Evolutionary conservation across 2,113 vertebrate genomes (phyloP).

Genomic region (Chloebia gouldiae): DNA sequence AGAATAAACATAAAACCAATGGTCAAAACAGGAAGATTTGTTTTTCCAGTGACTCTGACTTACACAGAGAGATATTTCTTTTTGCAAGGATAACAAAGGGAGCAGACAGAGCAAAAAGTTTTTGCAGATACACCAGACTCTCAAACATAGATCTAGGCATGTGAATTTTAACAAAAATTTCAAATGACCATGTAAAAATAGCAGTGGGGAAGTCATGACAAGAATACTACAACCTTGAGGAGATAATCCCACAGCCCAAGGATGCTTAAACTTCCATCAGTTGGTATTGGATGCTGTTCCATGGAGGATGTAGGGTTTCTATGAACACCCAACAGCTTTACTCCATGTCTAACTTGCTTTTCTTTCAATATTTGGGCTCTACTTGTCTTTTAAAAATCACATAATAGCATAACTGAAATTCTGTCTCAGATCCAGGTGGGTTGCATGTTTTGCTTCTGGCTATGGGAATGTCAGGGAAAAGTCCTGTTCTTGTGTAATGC

Average conservation of each 20-base stretch:
- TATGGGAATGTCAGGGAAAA: not conserved
- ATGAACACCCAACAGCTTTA: not conserved
- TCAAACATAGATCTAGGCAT: not conserved
- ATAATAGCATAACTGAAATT: not conserved
- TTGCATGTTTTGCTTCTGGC: not conserved
- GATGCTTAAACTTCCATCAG: not conserved
- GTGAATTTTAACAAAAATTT: not conserved
- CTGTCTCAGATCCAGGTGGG: not conserved
- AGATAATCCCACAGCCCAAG: not conserved
- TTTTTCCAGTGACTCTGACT: not conserved
- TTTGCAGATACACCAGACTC: not conserved
- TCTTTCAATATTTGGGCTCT: not conserved
- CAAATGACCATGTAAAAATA: not conserved
- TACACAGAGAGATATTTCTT: not conserved
- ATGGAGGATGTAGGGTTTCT: not conserved
- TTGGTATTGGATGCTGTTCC: not conserved
- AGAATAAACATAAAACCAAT: not conserved
- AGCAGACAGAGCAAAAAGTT: not conserved
- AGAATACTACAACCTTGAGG: not conserved
- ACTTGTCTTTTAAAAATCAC: not conserved
- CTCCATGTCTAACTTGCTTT: not conserved
- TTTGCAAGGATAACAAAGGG: not conserved
- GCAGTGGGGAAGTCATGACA: not conserved
- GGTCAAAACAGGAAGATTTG: not conserved
- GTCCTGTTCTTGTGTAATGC: not conserved